Base-by-base conservation (phyloP, 1,140 invertebrate genomes). In the Drosophila erecta region DNA sequence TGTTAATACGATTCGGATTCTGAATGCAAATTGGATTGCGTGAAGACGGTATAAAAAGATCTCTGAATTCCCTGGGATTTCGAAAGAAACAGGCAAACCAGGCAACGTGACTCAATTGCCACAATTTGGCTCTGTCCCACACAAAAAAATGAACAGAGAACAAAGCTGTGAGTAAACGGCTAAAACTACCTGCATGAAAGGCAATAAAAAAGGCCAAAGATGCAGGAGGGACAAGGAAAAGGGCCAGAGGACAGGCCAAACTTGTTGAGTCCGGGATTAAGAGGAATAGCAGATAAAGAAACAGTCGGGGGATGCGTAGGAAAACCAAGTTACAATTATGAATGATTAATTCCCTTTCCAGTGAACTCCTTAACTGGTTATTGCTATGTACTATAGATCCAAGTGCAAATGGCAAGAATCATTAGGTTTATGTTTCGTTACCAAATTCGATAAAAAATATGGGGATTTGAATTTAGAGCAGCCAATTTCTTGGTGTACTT, bases 51-150 rank as follows among this genome's bases (percentile, higher is more conserved):
- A 33, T 11, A 43, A 64, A 51, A 30, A 74, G 50, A 47, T 54
- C 57, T 44, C 38, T 17, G 24, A 57, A 57, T 46, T 41, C 30
- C 41, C 43, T 40, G 44, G 35, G 46, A 56, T 57, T 53, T 72
- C 46, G 27, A 33, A 40, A 20, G 61, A 43, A 54, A 47, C 30
- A 64, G 17, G 17, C 17, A 17, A 17, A 38, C 50, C 41, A 40
- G 17, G 27, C 65, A 55, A 70, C 67, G 74, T 77, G 74, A 77
- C 74, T 77, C 74, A 77, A 77, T 77, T 76, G 74, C 74, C 74
- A 76, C 74, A 77, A 61, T 76, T 76, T 50, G 55, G 61, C 41
- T 76, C 76, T 76, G 73, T 54, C 62, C 55, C 43, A 67, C n/a
- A 43, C 30, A 53, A 33, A 43, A 40, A 65, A 53, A 33, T 12